A percentile compares a stretch with the other conserved stretches of the same genome.
Evolutionary conservation across 2,113 vertebrate genomes (phyloP).

Genomic region (Mola mola): DNA sequence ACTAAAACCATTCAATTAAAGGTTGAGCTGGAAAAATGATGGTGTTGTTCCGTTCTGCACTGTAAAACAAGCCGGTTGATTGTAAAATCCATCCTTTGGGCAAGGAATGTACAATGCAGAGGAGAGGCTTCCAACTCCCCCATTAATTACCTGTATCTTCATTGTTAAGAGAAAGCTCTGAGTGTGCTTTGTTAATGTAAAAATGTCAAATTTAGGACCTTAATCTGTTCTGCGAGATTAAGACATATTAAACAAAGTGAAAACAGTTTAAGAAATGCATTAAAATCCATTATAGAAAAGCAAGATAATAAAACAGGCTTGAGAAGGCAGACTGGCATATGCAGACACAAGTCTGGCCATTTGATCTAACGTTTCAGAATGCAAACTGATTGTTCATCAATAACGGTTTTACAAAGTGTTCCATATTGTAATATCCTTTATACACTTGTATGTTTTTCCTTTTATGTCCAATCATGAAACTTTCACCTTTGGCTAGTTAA

Average conservation of each 20-base stretch:
- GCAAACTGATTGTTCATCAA: too few species aligned
- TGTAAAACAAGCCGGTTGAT: slow-evolving; percentile 1
- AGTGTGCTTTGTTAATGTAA: slow-evolving; percentile 4
- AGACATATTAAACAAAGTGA: background rate
- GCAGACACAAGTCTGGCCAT: too few species aligned
- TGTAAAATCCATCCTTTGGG: slow-evolving; percentile 5
- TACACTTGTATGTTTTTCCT: too few species aligned
- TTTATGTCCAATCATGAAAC: too few species aligned
- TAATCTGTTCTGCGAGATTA: background rate
- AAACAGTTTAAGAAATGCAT: slow-evolving; percentile 11
- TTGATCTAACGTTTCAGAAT: too few species aligned
- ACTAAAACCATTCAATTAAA: too few species aligned
- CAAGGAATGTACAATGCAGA: slow-evolving; percentile 1
- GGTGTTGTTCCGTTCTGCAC: background rate
- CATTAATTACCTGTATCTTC: background rate
- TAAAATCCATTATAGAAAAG: too few species aligned
- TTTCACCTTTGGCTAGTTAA: too few species aligned
- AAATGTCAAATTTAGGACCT: slow-evolving; percentile 1
- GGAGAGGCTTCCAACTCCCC: background rate
- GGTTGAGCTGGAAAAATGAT: background rate
- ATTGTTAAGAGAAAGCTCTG: background rate
- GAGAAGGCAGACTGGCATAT: too few species aligned
- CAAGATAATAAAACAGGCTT: too few species aligned
- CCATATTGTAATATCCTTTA: background rate
- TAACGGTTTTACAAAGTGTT: too few species aligned